Evolutionary conservation across 2,113 vertebrate species (phyloP).

Genomic region (Rhinoptilus africanus): DNA sequence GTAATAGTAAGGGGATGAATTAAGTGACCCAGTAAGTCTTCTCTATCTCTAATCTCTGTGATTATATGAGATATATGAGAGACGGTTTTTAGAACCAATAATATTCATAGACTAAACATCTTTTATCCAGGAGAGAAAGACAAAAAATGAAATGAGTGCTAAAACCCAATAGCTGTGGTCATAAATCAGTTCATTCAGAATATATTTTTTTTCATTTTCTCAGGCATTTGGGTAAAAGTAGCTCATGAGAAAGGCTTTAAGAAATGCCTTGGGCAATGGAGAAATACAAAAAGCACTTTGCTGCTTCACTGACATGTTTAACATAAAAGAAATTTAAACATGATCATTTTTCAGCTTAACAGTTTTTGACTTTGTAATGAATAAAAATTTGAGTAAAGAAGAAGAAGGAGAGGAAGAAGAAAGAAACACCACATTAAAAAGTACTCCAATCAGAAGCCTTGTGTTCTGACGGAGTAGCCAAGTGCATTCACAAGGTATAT

Average conservation of each 20-base stretch:
- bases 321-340: slow-evolving; percentile 41
- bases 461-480: neutral
- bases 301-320: slow-evolving; percentile 29
- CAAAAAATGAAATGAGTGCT: neutral
- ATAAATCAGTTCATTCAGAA: slow-evolving; percentile 11
- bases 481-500: neutral
- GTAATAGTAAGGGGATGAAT: neutral
- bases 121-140: slow-evolving; percentile 6
- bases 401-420: neutral
- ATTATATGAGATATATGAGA: neutral
- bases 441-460: neutral
- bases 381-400: neutral
- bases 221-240: neutral
- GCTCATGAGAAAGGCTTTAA: slow-evolving; percentile 16
- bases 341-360: slow-evolving; percentile 43
- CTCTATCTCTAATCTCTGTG: neutral
- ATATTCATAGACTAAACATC: neutral
- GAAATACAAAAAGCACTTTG: slow-evolving; percentile 45
- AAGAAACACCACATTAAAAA: neutral
- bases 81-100: neutral
- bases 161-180: neutral
- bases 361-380: slow-evolving; percentile 12
- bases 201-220: neutral
- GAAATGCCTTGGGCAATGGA: slow-evolving; percentile 1
- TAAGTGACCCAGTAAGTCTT: neutral